A percentile compares a stretch with the other conserved stretches of the same genome.
Conservation (phyloP, 2,113 vertebrate species). For the Orycteropus afer region DNA sequence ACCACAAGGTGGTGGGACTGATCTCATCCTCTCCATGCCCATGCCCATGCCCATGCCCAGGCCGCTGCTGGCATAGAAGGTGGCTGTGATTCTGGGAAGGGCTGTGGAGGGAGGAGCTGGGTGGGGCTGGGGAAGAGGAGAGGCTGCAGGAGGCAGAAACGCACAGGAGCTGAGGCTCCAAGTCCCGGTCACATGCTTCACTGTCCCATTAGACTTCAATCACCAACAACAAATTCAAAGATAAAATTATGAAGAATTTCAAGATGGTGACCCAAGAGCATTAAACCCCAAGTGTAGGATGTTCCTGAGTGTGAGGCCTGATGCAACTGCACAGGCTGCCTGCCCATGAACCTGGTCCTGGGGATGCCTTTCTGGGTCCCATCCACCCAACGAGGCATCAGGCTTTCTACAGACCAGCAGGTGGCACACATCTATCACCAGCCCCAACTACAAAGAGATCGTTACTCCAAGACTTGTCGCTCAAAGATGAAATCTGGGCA, state of each 20-base stretch:
- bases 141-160: neutral
- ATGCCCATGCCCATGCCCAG: neutral
- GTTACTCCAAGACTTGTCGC: neutral
- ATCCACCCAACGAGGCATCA: neutral
- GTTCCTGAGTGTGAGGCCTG: neutral
- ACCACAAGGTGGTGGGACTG: no score
- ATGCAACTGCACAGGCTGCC: fast-evolving
- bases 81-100: neutral
- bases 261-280: neutral
- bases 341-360: no score
- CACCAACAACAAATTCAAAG: neutral
- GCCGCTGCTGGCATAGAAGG: neutral
- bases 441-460: neutral
- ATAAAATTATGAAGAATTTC: neutral
- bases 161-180: neutral
- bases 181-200: neutral
- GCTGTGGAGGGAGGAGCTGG: neutral
- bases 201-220: neutral
- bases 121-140: neutral
- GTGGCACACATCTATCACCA: neutral
- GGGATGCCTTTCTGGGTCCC: neutral
- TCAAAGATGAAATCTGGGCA: neutral
- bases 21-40: neutral
- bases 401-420: neutral
- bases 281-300: neutral